Evolutionary conservation across 35 echinoderm and acorn worm genomes (phyloP).

Genomic region (Heliocidaris erythrogramma): DNA sequence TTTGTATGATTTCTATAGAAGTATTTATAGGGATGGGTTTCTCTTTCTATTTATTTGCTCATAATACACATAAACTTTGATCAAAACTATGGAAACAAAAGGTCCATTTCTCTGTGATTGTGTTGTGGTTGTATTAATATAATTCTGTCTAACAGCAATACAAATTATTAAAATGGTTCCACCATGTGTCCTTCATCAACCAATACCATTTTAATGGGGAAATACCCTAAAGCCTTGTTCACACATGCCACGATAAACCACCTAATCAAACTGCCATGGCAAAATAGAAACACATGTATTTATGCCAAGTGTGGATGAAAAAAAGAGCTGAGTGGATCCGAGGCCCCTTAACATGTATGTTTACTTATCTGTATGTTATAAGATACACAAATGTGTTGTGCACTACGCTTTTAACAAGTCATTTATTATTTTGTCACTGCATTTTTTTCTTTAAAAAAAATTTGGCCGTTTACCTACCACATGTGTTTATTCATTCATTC

Average conservation of each 20-base stretch:
- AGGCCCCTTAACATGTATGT: too few species aligned
- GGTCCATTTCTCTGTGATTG: neutral
- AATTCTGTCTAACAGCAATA: neutral
- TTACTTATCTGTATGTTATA: too few species aligned
- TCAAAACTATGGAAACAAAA: neutral
- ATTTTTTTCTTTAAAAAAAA: too few species aligned
- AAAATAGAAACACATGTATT: too few species aligned
- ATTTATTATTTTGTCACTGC: too few species aligned
- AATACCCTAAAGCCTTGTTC: too few species aligned
- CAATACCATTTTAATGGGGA: neutral
- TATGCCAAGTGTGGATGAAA: neutral
- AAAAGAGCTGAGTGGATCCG: neutral
- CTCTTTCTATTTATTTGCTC: constrained; percentile 17
- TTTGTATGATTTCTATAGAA: neutral
- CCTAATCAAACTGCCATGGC: too few species aligned
- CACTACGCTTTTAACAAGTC: too few species aligned
- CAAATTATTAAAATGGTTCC: neutral
- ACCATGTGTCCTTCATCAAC: neutral
- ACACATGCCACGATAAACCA: too few species aligned
- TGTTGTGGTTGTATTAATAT: neutral
- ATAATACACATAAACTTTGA: neutral
- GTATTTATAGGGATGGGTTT: neutral
- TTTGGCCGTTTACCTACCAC: too few species aligned
- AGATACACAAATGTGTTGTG: too few species aligned
- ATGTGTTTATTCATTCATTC: too few species aligned